Evolutionary conservation across 2,888 invertebrate genomes (phyloP), one percentile per base, ranked within the genome.

Genomic region (Cyclophora albipunctata): DNA sequence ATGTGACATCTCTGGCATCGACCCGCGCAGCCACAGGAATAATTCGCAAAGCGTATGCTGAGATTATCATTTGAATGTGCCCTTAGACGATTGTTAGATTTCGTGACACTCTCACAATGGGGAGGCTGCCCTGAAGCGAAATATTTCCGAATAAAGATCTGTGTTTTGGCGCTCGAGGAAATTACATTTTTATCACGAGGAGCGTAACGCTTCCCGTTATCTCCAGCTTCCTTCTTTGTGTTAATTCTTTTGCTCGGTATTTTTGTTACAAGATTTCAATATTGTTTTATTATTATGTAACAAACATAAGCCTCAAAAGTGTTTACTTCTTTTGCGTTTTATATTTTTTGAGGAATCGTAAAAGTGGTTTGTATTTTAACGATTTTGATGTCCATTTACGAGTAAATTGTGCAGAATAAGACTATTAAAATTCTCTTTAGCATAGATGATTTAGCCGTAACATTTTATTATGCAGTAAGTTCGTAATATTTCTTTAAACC

Each of bases 21-120:
- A 66, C 66, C 74, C 68, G 66, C 69, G 62, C 66, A 68, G 59
- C 66, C 59, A 61, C 64, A 62, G 59, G 67, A 69, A 66, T 79
- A 80, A 81, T 81, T 81, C 78, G 76, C 78, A 74, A 77, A 78
- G 75, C 84, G 81, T 84, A 82, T 82, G 81, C 75, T 72, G 72
- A 79, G 85, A 86, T 86, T 86, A 85, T 87, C 82, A 85, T 85
- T 83, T 85, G 83, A 84, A 86, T 85, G 78, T 83, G 75, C 81
- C 82, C 81, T 81, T 75, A 81, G 84, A 84, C 83, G 81, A 81
- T 81, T 81, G 84, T 82, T 72, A 76, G 80, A 80, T 79, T 76
- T 71, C 75, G 77, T 83, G 84, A 81, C 84, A 81, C 73, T 75
- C 66, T 71, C 73, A 84, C 81, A 84, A 84, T 82, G 82, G 77